These are phyloP conservation scores for Poecile atricapillus DNA, from an alignment of 2,113 vertebrate genomes.

Conservation along the genomic window DNA sequence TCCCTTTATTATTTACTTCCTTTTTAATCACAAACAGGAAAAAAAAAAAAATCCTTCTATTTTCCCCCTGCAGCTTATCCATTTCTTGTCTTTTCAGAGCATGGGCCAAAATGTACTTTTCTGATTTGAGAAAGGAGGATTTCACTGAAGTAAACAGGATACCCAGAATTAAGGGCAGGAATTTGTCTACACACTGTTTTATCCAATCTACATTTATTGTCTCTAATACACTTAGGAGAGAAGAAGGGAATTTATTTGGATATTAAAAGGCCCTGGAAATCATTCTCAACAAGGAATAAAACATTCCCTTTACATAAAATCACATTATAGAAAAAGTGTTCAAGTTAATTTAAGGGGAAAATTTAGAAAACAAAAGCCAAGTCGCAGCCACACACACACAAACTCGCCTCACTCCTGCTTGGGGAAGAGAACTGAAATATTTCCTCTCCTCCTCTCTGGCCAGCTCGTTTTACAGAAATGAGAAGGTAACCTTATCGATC, in stretches of 20 bases:
- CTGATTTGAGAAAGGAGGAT: not conserved
- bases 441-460: not conserved
- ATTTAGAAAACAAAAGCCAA: slow-evolving; percentile 30
- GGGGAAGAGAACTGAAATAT: not conserved
- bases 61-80: not conserved
- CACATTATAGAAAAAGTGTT: not conserved
- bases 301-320: not conserved
- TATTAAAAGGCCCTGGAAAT: slow-evolving; percentile 26
- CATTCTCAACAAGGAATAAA: slow-evolving; percentile 43
- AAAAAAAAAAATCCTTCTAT: not conserved
- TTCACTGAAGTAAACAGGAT: slow-evolving; percentile 31
- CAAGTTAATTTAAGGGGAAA: slow-evolving; percentile 41
- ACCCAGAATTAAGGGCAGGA: slow-evolving; percentile 27
- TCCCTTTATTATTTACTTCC: slow-evolving; percentile 43
- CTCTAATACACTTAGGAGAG: not conserved
- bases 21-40: slow-evolving; percentile 47
- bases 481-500: slow-evolving; percentile 44
- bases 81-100: not conserved
- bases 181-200: slow-evolving; percentile 5
- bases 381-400: not conserved
- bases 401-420: not conserved
- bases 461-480: slow-evolving; percentile 21
- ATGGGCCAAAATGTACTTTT: not conserved
- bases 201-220: not conserved
- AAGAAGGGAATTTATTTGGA: slow-evolving; percentile 19